Evolutionary conservation across 92 coral and sea anemone genomes (phyloP), one percentile per base, ranked within the genome.

Genomic region (Porites evermanni): DNA sequence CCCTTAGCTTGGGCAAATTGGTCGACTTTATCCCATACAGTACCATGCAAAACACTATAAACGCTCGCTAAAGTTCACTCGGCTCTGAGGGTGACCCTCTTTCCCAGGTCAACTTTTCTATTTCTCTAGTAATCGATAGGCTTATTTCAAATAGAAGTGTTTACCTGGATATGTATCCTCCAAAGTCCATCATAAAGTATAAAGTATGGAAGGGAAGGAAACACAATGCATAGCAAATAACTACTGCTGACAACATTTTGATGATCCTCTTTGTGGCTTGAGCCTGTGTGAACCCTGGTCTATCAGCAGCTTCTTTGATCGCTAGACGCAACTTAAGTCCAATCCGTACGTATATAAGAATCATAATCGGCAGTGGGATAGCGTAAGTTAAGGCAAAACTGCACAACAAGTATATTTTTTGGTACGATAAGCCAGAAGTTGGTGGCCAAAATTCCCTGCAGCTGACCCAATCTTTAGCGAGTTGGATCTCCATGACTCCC

Each of bases 251-350:
- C 71, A 97, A 72, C 98, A 97, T 97, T 81, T 94, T 87, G 75
- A 97, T 90, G 52, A 97, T 96, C 84, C 82, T 84, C 5, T 93
- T 91, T 2, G 98, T 97, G 52, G 93, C 91, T 66, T 95, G 96
- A 74, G 95, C 98, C 70, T 94, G 96, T 10, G 89, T 94, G 61
- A 97, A 97, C 11, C 99, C 99, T 11, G 98, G 98, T 79, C 99
- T 94, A 89, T 97, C 98, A 78, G 93, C 99, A 72, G 94, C 99
- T 64, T 97, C 99, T 60, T 84, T 88, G 81, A 90, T 96, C 16
- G 98, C 99, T 66, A 93, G 94, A 51, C 89, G 88, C 74, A 97
- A 91, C 67, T 96, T 96, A 3, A 95, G 81, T 29, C 94, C 97
- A 51, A 97, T 97, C 61, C 88, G 86, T 53, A 97, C 93, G 77